Evolutionary conservation across 2,888 invertebrate genomes (phyloP), one percentile per base, ranked within the genome.

Genomic region (Acrobasis repandana): DNA sequence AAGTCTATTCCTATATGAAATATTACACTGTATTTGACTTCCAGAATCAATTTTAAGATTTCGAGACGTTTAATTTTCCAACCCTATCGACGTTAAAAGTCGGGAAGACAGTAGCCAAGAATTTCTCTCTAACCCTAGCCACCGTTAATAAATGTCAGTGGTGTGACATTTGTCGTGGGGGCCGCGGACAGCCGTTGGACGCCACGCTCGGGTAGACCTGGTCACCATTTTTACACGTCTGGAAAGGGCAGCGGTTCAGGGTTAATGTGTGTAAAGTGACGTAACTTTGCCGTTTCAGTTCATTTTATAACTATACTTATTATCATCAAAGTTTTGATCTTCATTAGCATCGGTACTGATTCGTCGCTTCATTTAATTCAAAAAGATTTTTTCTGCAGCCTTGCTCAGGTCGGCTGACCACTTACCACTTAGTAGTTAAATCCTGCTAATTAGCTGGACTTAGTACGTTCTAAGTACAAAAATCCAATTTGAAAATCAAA

Each of bases 141-240:
- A 71, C 77, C 82, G 86, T 88, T 90, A 88, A 89, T 91, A 91
- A 91, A 90, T 88, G 89, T 90, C 89, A 88, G 68, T 67, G 68
- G 73, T 73, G 81, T 85, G 85, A 84, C 85, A 83, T 79, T 81
- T 79, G 76, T 68, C 67, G 52, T 33, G 66, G 80, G 80, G 72
- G 67, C 70, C 70, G 33, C 65, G 70, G 72, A 71, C 68, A 58
- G 65, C 67, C 43, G 50, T 70, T 71, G 61, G 76, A 72, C 72
- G 71, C 72, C 78, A 74, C 67, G 72, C 65, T 67, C 76, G 28
- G 6, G 6, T 28, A 28, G 28, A 28, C 28, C 65, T 73, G 75
- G 77, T 73, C 78, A 74, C 75, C 65, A 58, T 69, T 61, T 64
- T 64, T 58, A 47, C 59, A 50, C 49, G 52, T 16, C 28, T 38